These are phyloP conservation scores for Craterocephalus amniculus DNA, from an alignment of 2,797 vertebrate genomes.

Conservation along the genomic window DNA sequence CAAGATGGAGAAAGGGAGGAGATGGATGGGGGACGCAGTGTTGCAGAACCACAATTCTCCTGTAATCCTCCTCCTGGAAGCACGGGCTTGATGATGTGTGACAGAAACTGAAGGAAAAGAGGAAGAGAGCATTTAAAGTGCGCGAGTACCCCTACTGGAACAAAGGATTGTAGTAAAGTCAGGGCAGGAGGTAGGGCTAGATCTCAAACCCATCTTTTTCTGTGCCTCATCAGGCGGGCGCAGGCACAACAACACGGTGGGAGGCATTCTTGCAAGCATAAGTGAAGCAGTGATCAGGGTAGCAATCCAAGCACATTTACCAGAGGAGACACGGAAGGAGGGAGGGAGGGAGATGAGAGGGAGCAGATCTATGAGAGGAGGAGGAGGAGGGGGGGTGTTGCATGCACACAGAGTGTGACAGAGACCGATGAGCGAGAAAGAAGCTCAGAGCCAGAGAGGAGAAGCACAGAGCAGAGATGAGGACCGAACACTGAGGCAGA, in stretches of 20 bases:
- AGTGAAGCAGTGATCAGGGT: constrained; percentile 74
- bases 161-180: constrained; percentile 55
- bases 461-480: constrained; percentile 64
- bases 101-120: constrained; percentile 29
- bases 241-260: constrained; percentile 62
- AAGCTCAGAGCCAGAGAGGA: constrained; percentile 64
- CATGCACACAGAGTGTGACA: constrained; percentile 78
- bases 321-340: constrained; percentile 54
- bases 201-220: constrained; percentile 49
- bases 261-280: constrained; percentile 76
- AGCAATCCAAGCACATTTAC: constrained; percentile 80
- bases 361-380: too few species aligned
- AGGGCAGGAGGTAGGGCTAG: constrained; percentile 39
- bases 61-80: constrained; percentile 55
- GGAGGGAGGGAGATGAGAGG: constrained; percentile 37
- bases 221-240: constrained; percentile 63
- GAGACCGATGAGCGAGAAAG: constrained; percentile 69
- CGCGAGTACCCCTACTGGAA: constrained; percentile 49
- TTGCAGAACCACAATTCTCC: constrained; percentile 48
- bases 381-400: constrained; percentile 67
- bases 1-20: constrained; percentile 50
- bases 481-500: constrained; percentile 54
- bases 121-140: constrained; percentile 46
- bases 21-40: constrained; percentile 49
- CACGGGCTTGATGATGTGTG: constrained; percentile 46